Base-by-base conservation (phyloP, 2,797 vertebrate genomes). In the Manis pentadactyla region DNA sequence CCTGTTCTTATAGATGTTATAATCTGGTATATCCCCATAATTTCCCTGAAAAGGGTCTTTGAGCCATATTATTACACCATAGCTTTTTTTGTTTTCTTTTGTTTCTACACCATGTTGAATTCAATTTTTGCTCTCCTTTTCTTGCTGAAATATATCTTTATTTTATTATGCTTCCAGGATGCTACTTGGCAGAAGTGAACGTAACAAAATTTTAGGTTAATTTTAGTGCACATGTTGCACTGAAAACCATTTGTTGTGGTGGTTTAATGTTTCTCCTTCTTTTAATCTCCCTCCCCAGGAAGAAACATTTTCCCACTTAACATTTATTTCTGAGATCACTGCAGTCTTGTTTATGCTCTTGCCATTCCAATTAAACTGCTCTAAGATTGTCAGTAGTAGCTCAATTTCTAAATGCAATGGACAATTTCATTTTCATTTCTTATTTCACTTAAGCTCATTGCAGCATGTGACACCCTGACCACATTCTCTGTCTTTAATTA, bases 401-500 rank as follows among this genome's bases (percentile, higher is more conserved):
- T 19, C 79, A 89, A 85, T 55, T 42, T 10, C n/a, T 39, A 90
- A 53, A 68, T 64, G 42, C 23, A 64, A n/a, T 57, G 61, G 6
- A 64, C 10, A 90, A 51, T 59, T 78, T 79, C 21, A 81, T 85
- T 75, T 93, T 73, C 34, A 77, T 83, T 95, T 93, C 37, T 71
- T 55, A 66, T 81, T 74, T 96, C 37, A 42, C 39, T 86, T 86
- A 66, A 61, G 3, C 18, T 75, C 27, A 18, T 68, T 23, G 4
- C 13, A 93, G n/a, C 34, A 59, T n/a, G 31, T 74, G 42, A 68
- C 39, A 73, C 51, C 25, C 19, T 57, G 27, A 59, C 7, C n/a
- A 53, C 29, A n/a, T 64, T 81, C 51, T 78, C 29, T 57, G 66
- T 37, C 9, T 42, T 73, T 90, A 85, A 64, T 64, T 64, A 46